Evolutionary conservation across 2,113 vertebrate species (phyloP), one percentile per base, ranked within the genome.

Genomic region (Limnothrissa miodon): DNA sequence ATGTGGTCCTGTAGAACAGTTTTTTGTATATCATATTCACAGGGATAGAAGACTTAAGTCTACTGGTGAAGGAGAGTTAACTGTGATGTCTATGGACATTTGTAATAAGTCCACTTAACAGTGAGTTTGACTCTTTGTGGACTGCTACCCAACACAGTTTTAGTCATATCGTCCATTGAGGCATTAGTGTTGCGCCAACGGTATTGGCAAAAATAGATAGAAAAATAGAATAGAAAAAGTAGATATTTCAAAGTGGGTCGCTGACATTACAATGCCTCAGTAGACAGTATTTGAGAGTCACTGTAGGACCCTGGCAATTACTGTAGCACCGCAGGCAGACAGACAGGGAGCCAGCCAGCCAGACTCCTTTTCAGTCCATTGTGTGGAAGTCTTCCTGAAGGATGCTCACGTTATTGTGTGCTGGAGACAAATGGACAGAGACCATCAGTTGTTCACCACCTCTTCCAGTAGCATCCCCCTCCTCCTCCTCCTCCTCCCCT

Each of bases 381-480:
- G 25, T 36, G 13, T 15, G 66, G 66, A 36, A 74, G 66, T 36
- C 66, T 74, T 39, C 66, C 25, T 17, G 29, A 36, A 74, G 15
- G 66, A 36, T 74, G 25, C 66, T 74, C 33, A 17, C 33, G 66
- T 36, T 74, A 74, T 39, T 74, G 33, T 74, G 33, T 53, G 80
- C 79, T 82, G 81, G 66, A 86, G 80, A 83, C 79, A 83, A 86
- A 83, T 62, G 81, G 33, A n/a, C 84, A 74, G 66, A 83, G 81
- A 86, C 44, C 83, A 62, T 85, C 82, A 82, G 62, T 62, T 42
- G 70, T 78, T 70, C 80, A 70, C 36, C 78, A 84, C 85, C 82
- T 84, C 85, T 86, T 82, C 85, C 82, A 70, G 45, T 45, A 84
- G 56, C 85, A 84, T 83, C 83, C 78, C 85, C 85, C 79, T 78